Base-by-base conservation (phyloP, 2,797 vertebrate genomes). In the Malurus leucopterus region DNA sequence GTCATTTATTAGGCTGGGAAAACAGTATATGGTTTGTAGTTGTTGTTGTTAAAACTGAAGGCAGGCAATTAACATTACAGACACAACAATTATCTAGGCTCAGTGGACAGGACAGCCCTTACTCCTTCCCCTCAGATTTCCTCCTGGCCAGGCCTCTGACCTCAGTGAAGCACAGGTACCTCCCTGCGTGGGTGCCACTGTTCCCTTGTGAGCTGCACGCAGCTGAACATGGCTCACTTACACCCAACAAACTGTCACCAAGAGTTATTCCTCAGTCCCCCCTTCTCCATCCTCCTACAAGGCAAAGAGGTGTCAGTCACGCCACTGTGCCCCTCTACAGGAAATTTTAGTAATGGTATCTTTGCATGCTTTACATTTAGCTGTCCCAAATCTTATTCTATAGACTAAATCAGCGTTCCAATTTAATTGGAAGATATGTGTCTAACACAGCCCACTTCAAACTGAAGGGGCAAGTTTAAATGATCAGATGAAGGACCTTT, bases 161-260 rank as follows among this genome's bases (percentile, higher is more conserved):
- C 34, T 38, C 15, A 43, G 15, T 6, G 15, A 80, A 63, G 44
- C 27, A 44, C 49, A 29, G 30, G 30, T 1, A 4, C 4, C 55
- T n/a, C 29, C 23, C 43, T 14, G 20, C 4, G 9, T 5, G 20
- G 5, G 11, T 5, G 1, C 15, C 58, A 32, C 58, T 20, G 6
- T 2, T 29, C 18, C 29, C 43, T 21, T 15, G 20, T 8, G 26
- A 86, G 47, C 10, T 26, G 30, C 26, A 18, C 9, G 5, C 0
- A 0, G 46, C 54, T 53, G 30, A 62, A 70, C 0, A 0, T 0
- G 1, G 74, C 38, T 65, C 55, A 19, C 4, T 40, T 6, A 47
- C 47, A 67, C 15, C 53, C 11, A 62, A 43, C 14, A 84, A 82
- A 34, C 13, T 6, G 8, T 44, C 68, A 68, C 15, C 50, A 19